These are phyloP conservation scores for Tuta absoluta DNA, from an alignment of 2,888 invertebrate genomes.

Conservation along the genomic window DNA sequence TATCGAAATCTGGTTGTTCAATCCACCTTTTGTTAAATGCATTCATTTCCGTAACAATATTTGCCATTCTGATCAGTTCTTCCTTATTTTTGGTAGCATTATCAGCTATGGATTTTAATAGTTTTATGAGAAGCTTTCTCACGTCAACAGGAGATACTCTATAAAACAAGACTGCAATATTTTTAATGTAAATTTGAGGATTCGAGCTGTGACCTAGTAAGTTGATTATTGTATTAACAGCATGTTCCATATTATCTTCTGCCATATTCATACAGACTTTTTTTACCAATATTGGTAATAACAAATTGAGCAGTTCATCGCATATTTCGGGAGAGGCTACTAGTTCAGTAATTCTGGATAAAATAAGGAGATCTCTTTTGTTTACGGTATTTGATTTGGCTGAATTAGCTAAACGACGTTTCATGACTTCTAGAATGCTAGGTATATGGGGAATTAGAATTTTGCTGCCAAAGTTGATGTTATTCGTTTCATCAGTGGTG, in stretches of 20 bases:
- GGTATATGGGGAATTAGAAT: slow-evolving; percentile 88
- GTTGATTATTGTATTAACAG: slow-evolving; percentile 87
- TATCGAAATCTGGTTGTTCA: slow-evolving; percentile 96
- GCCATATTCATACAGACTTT: slow-evolving; percentile 82
- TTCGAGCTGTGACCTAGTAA: slow-evolving; percentile 85
- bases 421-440: slow-evolving; percentile 85
- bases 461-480: slow-evolving; percentile 86
- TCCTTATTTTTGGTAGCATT: slow-evolving; percentile 63
- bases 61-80: slow-evolving; percentile 74
- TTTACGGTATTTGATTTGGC: slow-evolving; percentile 82
- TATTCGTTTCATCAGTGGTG: slow-evolving; percentile 47
- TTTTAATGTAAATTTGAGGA: slow-evolving; percentile 85
- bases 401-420: slow-evolving; percentile 83
- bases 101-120: slow-evolving; percentile 82
- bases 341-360: slow-evolving; percentile 88
- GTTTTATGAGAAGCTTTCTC: slow-evolving; percentile 84
- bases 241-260: slow-evolving; percentile 86
- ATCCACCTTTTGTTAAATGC: slow-evolving; percentile 93
- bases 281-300: slow-evolving; percentile 86
- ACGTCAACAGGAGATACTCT: slow-evolving; percentile 84
- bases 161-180: slow-evolving; percentile 87
- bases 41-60: slow-evolving; percentile 86
- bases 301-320: slow-evolving; percentile 84
- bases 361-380: slow-evolving; percentile 86
- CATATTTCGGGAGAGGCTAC: slow-evolving; percentile 85